A percentile compares a stretch with the other conserved stretches of the same genome.
These are phyloP conservation scores for Zaprionus kolodkinae DNA, from an alignment of 1,140 invertebrate genomes.

Conservation along the genomic window DNA sequence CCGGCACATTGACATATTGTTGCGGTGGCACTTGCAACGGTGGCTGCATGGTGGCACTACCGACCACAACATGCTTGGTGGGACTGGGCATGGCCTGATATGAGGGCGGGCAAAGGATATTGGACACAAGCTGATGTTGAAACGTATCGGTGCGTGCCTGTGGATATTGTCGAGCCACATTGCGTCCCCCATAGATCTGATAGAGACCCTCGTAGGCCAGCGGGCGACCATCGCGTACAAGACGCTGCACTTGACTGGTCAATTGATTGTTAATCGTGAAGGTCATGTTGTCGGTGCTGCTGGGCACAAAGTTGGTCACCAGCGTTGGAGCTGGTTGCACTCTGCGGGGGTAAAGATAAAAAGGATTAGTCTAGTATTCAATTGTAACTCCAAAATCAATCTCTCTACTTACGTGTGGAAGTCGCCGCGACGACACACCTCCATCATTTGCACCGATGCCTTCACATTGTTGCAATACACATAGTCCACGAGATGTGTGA, in stretches of 20 bases:
- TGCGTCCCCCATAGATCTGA: slow-evolving; percentile 93
- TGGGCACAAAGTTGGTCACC: slow-evolving; percentile 90
- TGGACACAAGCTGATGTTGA: slow-evolving; percentile 94
- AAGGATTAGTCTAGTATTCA: background rate
- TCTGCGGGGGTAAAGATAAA: no score
- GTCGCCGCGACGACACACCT: slow-evolving; percentile 90
- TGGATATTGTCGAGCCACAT: slow-evolving; percentile 88
- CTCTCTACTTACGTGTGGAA: slow-evolving; percentile 86
- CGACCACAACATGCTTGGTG: slow-evolving; percentile 95
- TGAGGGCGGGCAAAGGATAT: slow-evolving; percentile 94
- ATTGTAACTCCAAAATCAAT: background rate
- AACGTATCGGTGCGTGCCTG: slow-evolving; percentile 89
- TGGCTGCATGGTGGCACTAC: slow-evolving; percentile 88
- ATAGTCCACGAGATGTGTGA: slow-evolving; percentile 97
- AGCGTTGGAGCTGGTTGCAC: slow-evolving; percentile 88
- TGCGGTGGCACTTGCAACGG: slow-evolving; percentile 88
- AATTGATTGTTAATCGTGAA: slow-evolving; percentile 94
- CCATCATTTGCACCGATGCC: slow-evolving; percentile 98
- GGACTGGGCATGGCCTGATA: slow-evolving; percentile 93
- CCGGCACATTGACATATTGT: slow-evolving; percentile 89
- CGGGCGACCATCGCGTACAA: slow-evolving; percentile 87
- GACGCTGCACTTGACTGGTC: slow-evolving; percentile 89
- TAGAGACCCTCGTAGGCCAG: slow-evolving; percentile 91
- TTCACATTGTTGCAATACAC: slow-evolving; percentile 98
- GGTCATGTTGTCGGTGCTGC: slow-evolving; percentile 92